Base-by-base conservation (phyloP, 2,113 vertebrate species). In the Plecturocebus donacophilus region DNA sequence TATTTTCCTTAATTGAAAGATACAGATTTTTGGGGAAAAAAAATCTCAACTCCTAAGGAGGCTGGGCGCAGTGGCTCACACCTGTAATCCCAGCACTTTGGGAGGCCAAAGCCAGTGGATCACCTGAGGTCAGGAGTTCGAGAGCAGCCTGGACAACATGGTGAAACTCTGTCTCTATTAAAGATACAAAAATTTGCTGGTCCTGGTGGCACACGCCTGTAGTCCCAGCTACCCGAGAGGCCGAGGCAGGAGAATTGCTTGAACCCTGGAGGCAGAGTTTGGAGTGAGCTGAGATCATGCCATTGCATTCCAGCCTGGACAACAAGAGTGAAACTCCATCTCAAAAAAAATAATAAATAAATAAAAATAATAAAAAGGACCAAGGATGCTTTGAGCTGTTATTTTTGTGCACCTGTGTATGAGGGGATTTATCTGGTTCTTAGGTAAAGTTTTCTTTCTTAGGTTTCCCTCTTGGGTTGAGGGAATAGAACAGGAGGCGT, bases 331-430 rank as follows among this genome's bases (percentile, higher is more conserved):
- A 35, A 35, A 68, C 32, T 68, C 66, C 32, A 17, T 17, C 14
- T n/a, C 66, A 70, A n/a, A 70, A n/a, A 70, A 35, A 32, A 16
- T 0, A 52, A 32, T 17, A 16, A 49, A 83, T 32, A 14, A 64
- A 13, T 30, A 32, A 64, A 32, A 27, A 11, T 27, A 30, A 56
- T n/a, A n/a, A 16, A 66, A 95, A 76, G 68, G 68, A 68, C 79
- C 71, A 66, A 81, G 27, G 4, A 25, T 90, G 40, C 84, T 91
- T 88, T 84, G 47, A 93, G 68, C 56, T 92, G 38, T 87, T 92
- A 40, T 49, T 70, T 89, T 56, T 76, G 8, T 93, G 71, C 45
- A 82, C 52, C 30, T 35, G 75, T 54, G 19, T 47, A 32, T 68
- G 73, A 79, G 32, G 13, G 13, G 19, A 5, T 45, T 86, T 80